Conservation (phyloP, 1,140 invertebrate genomes). For the Tetranychus urticae region DNA sequence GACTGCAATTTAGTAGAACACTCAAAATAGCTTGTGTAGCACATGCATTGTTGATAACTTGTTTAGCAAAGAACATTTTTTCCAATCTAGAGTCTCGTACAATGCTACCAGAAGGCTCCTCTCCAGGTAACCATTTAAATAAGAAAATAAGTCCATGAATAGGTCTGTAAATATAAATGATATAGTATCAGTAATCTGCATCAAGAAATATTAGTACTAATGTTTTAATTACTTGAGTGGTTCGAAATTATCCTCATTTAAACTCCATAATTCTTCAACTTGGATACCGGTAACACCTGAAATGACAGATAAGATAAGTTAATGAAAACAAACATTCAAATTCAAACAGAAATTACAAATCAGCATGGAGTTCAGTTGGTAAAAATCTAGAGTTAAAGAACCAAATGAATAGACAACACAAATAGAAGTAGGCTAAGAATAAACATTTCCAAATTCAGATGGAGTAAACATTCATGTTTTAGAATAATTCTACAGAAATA, state of each 20-base stretch:
- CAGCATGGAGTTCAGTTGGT: too few relatives aligned
- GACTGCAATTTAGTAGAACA: conserved; percentile 69
- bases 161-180: conserved; percentile 34
- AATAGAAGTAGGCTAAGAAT: too few relatives aligned
- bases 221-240: conserved; percentile 46
- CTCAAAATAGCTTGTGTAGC: conserved; percentile 95
- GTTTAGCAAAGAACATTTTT: conserved; percentile 95
- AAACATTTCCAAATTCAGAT: too few relatives aligned
- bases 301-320: conserved; percentile 15
- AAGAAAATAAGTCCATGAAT: conserved; percentile 94
- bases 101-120: conserved; percentile 54
- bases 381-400: too few relatives aligned
- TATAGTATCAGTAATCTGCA: conserved; percentile 3
- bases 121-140: conserved; percentile 87
- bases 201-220: conserved; percentile 6
- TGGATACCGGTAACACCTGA: conserved; percentile 66
- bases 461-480: too few relatives aligned
- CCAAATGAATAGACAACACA: too few relatives aligned
- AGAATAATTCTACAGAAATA: too few relatives aligned
- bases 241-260: conserved; percentile 68
- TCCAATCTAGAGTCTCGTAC: conserved; percentile 57
- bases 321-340: too few relatives aligned
- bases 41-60: conserved; percentile 97
- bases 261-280: conserved; percentile 91
- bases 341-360: too few relatives aligned